Evolutionary conservation across 1,140 invertebrate species (phyloP), one percentile per base, ranked within the genome.

Genomic region (Penaeus chinensis): DNA sequence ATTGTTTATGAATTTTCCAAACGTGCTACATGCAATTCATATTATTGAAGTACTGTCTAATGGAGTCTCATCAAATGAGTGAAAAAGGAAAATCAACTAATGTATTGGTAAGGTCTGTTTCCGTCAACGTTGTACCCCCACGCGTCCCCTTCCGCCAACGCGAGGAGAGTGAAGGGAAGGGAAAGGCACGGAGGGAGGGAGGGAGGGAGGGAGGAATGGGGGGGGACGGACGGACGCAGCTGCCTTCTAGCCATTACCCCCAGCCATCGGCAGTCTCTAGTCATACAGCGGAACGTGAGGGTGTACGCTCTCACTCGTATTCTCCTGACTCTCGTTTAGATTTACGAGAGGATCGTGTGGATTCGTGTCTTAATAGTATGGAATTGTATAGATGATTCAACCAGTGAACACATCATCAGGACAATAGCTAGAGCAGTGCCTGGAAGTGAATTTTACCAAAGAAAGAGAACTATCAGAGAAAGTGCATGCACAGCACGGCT

Each of bases 261-360:
- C 42, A 42, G 76, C 32, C 63, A 24, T 24, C 27, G 61, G 16
- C 79, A 87, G 85, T 87, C 78, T 87, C 85, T 82, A 87, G 85
- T 87, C 85, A 82, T 42, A 81, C 47, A 54, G 65, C 65, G 79
- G 32, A 42, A 60, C 27, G 66, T 20, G 20, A 79, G 42, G 16
- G 47, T 22, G 71, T 63, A 13, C 37, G 20, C 61, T 63, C 77
- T 22, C 54, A 47, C 65, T 74, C 24, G 54, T 8, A 69, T 42
- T 16, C 54, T 71, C 62, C 24, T 71, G 66, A 10, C 54, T n/a
- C 65, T 61, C 54, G 54, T 82, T 54, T 54, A 42, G 27, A 65
- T 37, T 24, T 78, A 47, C 60, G 85, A 63, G 61, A 62, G 47
- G 27, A 24, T n/a, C 20, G 60, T 69, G 22, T 22, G n/a, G 3